These are phyloP conservation scores for Cichladusa arquata DNA, from an alignment of 2,113 vertebrate genomes.

Conservation along the genomic window DNA sequence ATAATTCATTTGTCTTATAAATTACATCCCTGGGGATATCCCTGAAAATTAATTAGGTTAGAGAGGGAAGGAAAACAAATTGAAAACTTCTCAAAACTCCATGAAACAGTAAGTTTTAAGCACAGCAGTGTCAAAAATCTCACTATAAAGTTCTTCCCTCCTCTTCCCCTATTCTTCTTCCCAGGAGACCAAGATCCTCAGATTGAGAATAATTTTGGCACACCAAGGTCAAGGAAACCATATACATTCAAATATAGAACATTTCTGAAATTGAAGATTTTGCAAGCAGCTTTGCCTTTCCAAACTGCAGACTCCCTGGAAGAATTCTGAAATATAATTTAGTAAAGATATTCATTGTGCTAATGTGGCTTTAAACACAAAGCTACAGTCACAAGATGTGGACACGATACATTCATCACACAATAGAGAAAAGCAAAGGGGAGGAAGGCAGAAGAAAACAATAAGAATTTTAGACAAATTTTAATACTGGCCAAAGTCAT, in stretches of 20 bases:
- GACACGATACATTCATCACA: not conserved
- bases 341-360: not conserved
- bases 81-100: constrained; percentile 38
- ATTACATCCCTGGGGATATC: constrained; percentile 9
- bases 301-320: not conserved
- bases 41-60: constrained; percentile 57
- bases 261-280: not conserved
- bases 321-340: constrained; percentile 19
- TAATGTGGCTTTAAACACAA: constrained; percentile 8
- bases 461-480: not conserved
- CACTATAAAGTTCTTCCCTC: not conserved
- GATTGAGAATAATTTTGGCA: not conserved
- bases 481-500: not conserved
- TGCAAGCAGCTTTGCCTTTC: not conserved
- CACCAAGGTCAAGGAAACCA: not conserved
- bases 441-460: not conserved
- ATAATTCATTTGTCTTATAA: constrained; percentile 56
- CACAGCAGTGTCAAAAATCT: not conserved
- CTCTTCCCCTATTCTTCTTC: not conserved
- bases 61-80: constrained; percentile 50
- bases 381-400: constrained; percentile 26
- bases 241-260: not conserved
- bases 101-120: constrained; percentile 20
- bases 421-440: constrained; percentile 2
- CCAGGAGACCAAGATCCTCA: not conserved